Conservation (phyloP, 2,797 vertebrate genomes). For the Pseudomugil gertrudae region DNA sequence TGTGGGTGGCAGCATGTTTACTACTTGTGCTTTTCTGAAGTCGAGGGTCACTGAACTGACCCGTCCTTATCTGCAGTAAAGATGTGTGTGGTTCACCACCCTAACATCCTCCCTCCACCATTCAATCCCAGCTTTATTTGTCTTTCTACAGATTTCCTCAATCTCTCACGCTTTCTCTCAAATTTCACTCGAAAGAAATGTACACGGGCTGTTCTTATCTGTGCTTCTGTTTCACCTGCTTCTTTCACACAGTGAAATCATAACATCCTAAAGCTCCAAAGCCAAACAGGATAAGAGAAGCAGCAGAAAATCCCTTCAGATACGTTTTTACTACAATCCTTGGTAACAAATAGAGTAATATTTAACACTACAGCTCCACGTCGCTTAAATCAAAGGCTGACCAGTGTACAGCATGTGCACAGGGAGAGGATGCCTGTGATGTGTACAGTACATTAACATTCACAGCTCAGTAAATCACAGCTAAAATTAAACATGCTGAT, state of each 20-base stretch:
- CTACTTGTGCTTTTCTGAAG: slow-evolving; percentile 22
- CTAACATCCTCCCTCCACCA: slow-evolving; percentile 34
- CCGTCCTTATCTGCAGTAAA: slow-evolving; percentile 34
- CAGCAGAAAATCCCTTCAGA: no score
- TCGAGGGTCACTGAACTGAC: slow-evolving; percentile 27
- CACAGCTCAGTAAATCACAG: background rate
- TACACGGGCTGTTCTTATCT: background rate
- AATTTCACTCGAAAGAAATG: no score
- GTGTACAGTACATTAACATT: background rate
- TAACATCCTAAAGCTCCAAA: no score
- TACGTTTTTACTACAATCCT: no score
- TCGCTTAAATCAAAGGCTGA: background rate
- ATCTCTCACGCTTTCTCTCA: slow-evolving; percentile 15
- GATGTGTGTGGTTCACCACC: slow-evolving; percentile 20
- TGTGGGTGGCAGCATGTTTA: slow-evolving; percentile 20
- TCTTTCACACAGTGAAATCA: no score
- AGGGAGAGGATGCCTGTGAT: background rate
- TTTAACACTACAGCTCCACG: background rate
- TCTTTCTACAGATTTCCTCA: slow-evolving; percentile 22
- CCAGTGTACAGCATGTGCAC: background rate
- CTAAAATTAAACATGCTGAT: slow-evolving; percentile 6
- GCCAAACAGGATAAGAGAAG: no score
- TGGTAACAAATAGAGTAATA: no score
- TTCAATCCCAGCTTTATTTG: slow-evolving; percentile 33
- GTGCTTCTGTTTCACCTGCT: background rate